These are phyloP conservation scores for Aricia artaxerxes DNA, from an alignment of 2,888 invertebrate genomes.

Conservation along the genomic window DNA sequence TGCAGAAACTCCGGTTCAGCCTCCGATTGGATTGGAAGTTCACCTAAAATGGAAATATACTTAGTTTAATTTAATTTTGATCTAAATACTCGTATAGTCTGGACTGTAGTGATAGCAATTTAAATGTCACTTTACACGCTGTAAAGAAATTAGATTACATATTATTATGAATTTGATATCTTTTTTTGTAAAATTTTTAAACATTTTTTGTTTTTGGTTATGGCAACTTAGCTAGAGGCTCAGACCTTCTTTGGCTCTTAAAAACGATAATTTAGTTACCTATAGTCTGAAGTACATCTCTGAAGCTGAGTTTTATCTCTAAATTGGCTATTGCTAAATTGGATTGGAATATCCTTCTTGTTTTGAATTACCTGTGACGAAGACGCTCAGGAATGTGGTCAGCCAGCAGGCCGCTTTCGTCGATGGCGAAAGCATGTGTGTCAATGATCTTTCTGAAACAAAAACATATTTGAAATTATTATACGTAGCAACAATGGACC, in stretches of 20 bases:
- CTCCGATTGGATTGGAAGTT: conserved; percentile 83
- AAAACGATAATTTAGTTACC: no score
- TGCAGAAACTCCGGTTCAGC: conserved; percentile 90
- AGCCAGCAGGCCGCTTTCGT: conserved; percentile 76
- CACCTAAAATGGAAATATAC: conserved; percentile 74
- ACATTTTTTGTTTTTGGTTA: no score
- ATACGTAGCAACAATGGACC: not conserved
- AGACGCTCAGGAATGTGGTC: conserved; percentile 72
- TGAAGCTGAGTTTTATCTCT: no score
- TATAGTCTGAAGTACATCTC: no score
- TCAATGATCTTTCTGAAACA: conserved; percentile 65
- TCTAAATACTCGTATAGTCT: no score
- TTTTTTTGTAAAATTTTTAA: no score
- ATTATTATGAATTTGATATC: no score
- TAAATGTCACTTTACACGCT: no score
- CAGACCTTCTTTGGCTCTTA: no score
- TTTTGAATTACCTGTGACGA: conserved; percentile 63
- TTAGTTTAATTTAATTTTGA: not conserved
- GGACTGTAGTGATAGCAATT: no score
- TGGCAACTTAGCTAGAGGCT: no score
- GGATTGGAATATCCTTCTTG: not conserved
- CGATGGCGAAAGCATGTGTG: conserved; percentile 72
- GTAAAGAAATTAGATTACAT: no score
- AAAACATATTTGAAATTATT: conserved; percentile 39
- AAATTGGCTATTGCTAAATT: not conserved